Base-by-base conservation (phyloP, 1,140 invertebrate species). In the Cyphomyrmex costatus region DNA sequence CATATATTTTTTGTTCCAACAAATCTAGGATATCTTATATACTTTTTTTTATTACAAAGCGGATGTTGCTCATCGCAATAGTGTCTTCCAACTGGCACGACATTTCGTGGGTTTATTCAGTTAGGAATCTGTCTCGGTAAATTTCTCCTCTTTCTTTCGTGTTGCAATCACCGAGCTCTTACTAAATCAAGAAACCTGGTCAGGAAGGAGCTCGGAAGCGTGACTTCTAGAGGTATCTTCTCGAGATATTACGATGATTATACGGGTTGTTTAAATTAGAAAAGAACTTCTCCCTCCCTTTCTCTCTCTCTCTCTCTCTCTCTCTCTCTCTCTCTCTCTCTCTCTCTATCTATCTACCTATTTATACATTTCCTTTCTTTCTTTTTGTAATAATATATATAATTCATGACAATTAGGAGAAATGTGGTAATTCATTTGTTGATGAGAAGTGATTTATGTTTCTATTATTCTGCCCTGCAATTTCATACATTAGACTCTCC, bases 171-270 rank as follows among this genome's bases (percentile, higher is more conserved):
- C 42, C 33, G 6, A 12, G 24, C 46, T 86, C 33, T 86, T 83
- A 61, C 82, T 10, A 63, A 66, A 42, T 12, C 21, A 4, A 42
- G 49, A 53, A 60, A 42, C n/a, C 3, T 53, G 30, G 73, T 36
- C 63, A 88, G 79, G 79, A 89, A 89, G 42, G 46, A 42, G 27
- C 21, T 74, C 42, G 27, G 49, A 74, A 88, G n/a, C 86, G 77
- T 82, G 86, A 89, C 86, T 33, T 42, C 36, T 42, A 42, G 36
- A 42, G 70, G 65, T 60, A 49, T 88, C 53, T 74, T 49, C 21
- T 65, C 33, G 53, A 58, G 86, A 86, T 66, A 58, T 24, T 60
- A 76, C 60, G 24, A 80, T 8, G 46, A 88, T 89, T 88, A 71
- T 51, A 60, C 1, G 49, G 8, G 21, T 76, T 46, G 21, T 76